Base-by-base conservation (phyloP, 2,797 vertebrate genomes). In the Gallinago nigripennis region DNA sequence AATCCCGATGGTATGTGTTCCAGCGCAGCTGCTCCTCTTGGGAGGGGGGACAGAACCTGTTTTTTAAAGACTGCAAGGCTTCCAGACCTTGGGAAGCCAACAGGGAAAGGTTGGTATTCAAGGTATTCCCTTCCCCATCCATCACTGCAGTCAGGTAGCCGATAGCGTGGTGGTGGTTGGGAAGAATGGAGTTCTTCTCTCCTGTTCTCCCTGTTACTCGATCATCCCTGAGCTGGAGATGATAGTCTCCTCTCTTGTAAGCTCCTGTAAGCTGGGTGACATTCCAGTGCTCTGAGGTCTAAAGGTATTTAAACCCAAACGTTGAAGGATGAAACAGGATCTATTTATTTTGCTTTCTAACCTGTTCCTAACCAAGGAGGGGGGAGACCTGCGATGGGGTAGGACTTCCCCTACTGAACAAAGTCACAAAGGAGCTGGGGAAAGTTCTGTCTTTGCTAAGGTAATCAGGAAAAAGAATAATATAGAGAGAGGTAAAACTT, bases 281-380 rank as follows among this genome's bases (percentile, higher is more conserved):
- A 88, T 88, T 81, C 82, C 92, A 56, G 57, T 57, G 82, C 82
- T 91, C 82, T 84, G 75, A 90, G 39, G 33, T 71, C 65, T 6
- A 10, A 43, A 39, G 3, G 27, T 65, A 65, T 91, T 95, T 79
- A 57, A 92, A 72, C 41, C n/a, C 57, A 8, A 54, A 33, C 1
- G 3, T 53, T 68, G 39, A 15, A 43, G 60, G 65, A 10, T 82
- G 76, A 90, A 90, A 92, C 3, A 28, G 9, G 43, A 84, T 65
- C 82, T 75, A 25, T 60, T 91, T 83, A 18, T 86, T 94, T 95
- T 76, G 7, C 65, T 86, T 89, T 83, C 79, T 54, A 41, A 28
- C 6, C 7, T 43, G 71, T 66, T 78, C 54, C 71, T 39, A 39
- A 33, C 33, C n/a, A 19, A 50, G 71, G 89, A 35, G 43, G 25